Base-by-base conservation (phyloP, 2,888 invertebrate species). In the Amphipyra berbera region DNA sequence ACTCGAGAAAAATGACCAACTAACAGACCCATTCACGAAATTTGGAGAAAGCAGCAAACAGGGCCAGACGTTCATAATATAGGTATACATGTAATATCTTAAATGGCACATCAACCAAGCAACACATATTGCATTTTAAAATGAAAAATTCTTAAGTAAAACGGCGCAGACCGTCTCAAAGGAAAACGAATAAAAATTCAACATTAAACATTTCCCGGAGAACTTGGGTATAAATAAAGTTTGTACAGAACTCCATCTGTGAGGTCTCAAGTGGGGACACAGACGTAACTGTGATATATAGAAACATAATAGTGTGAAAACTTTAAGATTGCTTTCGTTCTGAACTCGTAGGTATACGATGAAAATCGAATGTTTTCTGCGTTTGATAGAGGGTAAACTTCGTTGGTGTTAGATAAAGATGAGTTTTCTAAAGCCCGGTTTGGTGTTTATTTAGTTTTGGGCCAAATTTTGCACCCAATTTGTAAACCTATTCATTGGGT, bases 151-250 rank as follows among this genome's bases (percentile, higher is more conserved):
- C 82, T 82, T 79, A 72, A 82, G 81, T 80, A 85, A 83, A 87
- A 82, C 78, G 71, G 66, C 57, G 57, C 74, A 53, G 63, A 65
- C 59, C 47, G 58, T 57, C 76, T 75, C 78, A 82, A 82, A 84
- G 81, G 82, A 78, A 79, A 81, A 68, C 78, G 78, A 88, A 89
- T 88, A 91, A 90, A 90, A 89, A 88, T 88, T 84, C 81, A 85
- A 89, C 90, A 89, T 90, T 90, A 90, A 91, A 90, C 87, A 90
- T 90, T 89, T 89, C 87, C 87, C 61, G 67, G 73, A 73, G 77
- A 88, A 89, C 83, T 88, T 79, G 76, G 70, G 81, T 86, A 88
- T 89, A 90, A 90, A 90, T 88, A 90, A 90, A 88, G 84, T 88
- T 89, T 84, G 73, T 77, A 50, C 63, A 66, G 64, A 83, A 85